Evolutionary conservation across 2,113 vertebrate species (phyloP), one percentile per base, ranked within the genome.

Genomic region (Channa argus): DNA sequence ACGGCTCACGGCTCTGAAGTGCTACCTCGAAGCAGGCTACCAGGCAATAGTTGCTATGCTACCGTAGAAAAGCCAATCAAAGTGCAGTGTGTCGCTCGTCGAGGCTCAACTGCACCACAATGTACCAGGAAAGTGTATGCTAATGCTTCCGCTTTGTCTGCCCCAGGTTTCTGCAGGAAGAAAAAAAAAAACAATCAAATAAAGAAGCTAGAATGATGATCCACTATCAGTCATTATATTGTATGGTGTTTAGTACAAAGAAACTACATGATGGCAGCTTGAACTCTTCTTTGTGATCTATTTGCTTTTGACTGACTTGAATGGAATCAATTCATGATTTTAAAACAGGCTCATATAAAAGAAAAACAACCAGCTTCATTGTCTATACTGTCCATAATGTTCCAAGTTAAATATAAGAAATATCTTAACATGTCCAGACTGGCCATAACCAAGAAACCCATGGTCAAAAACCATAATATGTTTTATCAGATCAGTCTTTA

Each of bases 41-140:
- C 85, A 82, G 81, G 89, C 89, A 88, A 88, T 88, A 83, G 89
- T 91, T 91, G 91, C 90, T 92, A 92, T 67, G 91, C 76, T 91
- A 92, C 88, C 34, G 11, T 36, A 78, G 78, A 60, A 89, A 86
- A 79, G 72, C 74, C 79, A 86, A 76, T 89, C 85, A 89, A 86
- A 90, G 90, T 74, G 83, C 79, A 73, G 82, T 36, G 80, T 71
- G 81, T 82, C 72, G 82, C 86, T 89, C 36, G 56, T 77, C 62
- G 84, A 88, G 87, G 76, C 66, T 84, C 81, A 90, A 79, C 86
- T 77, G 85, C 86, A 81, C 76, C 74, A 70, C 81, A 70, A 62
- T 77, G 79, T 72, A 77, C 68, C 70, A 56, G 71, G 56, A 44
- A 62, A 72, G 62, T 12, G 34, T 9, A 7, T 33, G 15, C 36